Evolutionary conservation across 2,113 vertebrate genomes (phyloP), one percentile per base, ranked within the genome.

Genomic region (Peromyscus californicus): DNA sequence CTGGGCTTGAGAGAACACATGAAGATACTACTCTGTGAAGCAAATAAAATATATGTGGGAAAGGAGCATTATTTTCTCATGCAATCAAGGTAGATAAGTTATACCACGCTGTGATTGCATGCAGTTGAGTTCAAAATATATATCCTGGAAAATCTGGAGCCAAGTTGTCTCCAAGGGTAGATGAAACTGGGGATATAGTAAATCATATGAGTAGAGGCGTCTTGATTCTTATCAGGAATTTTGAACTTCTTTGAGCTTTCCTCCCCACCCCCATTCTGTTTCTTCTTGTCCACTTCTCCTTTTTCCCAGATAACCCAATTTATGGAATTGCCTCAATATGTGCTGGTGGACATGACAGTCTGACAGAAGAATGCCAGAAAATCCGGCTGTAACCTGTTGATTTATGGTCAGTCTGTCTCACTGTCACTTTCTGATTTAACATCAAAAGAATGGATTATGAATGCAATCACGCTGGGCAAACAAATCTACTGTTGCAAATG

Each of bases 401-500:
- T 97, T 98, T 97, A 96, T 95, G 95, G 85, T 95, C 21, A 17
- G 65, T 75, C 90, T 1, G 0, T 80, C 57, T 80, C 45, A 83
- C 88, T 97, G 96, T 97, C 96, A 93, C 97, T 97, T 95, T 95
- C 88, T 94, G 96, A 96, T 93, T 97, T 94, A 86, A 96, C 98
- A 97, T 98, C 97, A 97, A 97, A 97, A 95, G 97, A 65, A 61
- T 4, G 22, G 91, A 96, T 96, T 88, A 96, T 39, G 65, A 92
- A 89, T 78, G 95, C 59, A 94, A 78, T 96, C 97, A 92, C 0
- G 9, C 88, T 26, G 70, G 94, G 75, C 92, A 97, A 97, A 97
- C 97, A 97, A 97, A 98, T 95, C 94, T 24, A 93, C 84, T 80
- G 69, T 93, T 97, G 93, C 84, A 94, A 97, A 95, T 97, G 94